A percentile compares a stretch with the other conserved stretches of the same genome.
These are phyloP conservation scores for Cydia strobilella DNA, from an alignment of 1,140 invertebrate species.

Conservation along the genomic window DNA sequence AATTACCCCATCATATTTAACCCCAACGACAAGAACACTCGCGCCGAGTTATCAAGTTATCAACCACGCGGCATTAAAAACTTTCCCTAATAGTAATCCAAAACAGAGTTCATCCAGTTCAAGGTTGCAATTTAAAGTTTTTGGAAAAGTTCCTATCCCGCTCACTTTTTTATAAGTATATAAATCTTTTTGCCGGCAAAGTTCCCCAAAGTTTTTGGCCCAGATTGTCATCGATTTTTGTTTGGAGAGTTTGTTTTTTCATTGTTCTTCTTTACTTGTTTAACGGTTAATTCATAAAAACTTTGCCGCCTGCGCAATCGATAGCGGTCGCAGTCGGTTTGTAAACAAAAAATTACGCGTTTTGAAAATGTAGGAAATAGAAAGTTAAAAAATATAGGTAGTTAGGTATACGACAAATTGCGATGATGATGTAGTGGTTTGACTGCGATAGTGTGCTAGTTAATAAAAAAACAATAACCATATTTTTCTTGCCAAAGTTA, in stretches of 20 bases:
- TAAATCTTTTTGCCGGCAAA: slow-evolving; percentile 79
- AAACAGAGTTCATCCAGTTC: slow-evolving; percentile 79
- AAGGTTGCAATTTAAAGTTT: slow-evolving; percentile 82
- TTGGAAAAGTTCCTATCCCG: slow-evolving; percentile 76
- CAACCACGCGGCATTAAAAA: slow-evolving; percentile 76
- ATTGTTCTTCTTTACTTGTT: slow-evolving; percentile 80
- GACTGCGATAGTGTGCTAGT: no score
- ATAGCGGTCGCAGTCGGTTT: slow-evolving; percentile 62
- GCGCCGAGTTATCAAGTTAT: slow-evolving; percentile 62
- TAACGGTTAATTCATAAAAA: slow-evolving; percentile 80
- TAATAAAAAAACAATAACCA: no score
- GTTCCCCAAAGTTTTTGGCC: slow-evolving; percentile 78
- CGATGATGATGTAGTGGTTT: not conserved
- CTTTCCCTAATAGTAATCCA: slow-evolving; percentile 79
- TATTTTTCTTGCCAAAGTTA: not conserved
- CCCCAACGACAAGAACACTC: slow-evolving; percentile 54
- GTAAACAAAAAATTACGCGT: slow-evolving; percentile 56
- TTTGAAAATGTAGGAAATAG: not conserved
- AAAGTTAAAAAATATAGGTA: not conserved
- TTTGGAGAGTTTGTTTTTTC: slow-evolving; percentile 80
- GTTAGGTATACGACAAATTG: not conserved
- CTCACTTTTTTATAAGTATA: slow-evolving; percentile 79
- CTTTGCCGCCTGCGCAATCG: slow-evolving; percentile 73
- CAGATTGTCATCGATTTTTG: slow-evolving; percentile 81
- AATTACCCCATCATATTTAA: slow-evolving; percentile 58